Percentiles rank a stretch among this genome's conserved stretches.
Conservation (phyloP, 2,797 vertebrate genomes). For the Myotis daubentonii region DNA sequence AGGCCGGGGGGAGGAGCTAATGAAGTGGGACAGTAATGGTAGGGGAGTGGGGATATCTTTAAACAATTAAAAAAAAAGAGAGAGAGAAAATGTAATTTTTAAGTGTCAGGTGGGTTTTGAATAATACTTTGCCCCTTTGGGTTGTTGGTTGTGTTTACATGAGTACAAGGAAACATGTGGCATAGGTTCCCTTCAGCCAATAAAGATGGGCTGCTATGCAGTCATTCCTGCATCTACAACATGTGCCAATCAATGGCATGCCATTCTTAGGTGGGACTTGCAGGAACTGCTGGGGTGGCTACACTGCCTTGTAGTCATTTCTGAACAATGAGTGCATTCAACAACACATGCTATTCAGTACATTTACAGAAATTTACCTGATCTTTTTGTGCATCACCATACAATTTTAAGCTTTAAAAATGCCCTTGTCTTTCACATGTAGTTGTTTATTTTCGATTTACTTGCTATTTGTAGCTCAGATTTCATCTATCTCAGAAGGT, state of each 20-base stretch:
- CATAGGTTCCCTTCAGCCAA: not conserved
- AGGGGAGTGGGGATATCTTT: not conserved
- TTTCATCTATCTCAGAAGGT: not conserved
- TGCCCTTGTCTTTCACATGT: not conserved
- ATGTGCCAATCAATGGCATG: not conserved
- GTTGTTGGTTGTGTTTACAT: not conserved
- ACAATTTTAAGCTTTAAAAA: conserved; percentile 8
- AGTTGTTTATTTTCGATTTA: not conserved
- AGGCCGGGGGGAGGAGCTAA: not conserved
- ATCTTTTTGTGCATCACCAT: not conserved
- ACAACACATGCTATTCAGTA: not conserved
- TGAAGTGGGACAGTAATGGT: no score
- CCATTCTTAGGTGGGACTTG: accelerated
- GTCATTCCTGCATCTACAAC: accelerated
- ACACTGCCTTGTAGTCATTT: not conserved
- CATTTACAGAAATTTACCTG: not conserved
- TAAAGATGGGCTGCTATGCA: accelerated
- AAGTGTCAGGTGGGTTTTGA: not conserved
- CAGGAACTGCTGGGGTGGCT: accelerated
- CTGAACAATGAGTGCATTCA: not conserved
- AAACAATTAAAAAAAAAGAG: not conserved
- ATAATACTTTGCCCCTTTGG: not conserved
- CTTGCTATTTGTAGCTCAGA: not conserved
- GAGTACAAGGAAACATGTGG: not conserved
- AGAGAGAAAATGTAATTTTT: not conserved